Conservation (phyloP, 2,113 vertebrate species). For the Piprites chloris region DNA sequence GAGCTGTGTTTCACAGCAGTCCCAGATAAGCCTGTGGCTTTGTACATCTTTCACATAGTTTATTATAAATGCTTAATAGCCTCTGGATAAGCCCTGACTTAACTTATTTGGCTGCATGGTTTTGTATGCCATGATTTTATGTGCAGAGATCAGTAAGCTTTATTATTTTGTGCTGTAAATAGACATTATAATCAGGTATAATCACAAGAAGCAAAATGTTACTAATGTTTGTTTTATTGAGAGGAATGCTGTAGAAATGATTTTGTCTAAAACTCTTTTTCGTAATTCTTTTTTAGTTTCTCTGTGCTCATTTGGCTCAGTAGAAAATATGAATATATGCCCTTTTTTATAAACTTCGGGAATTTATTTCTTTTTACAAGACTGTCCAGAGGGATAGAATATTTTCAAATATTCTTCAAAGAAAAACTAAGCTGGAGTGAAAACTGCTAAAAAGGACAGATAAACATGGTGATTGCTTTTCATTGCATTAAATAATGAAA, state of each 20-base stretch:
- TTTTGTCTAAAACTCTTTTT: neutral
- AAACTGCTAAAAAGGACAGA: neutral
- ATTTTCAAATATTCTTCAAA: neutral
- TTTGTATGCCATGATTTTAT: neutral
- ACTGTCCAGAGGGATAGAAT: neutral
- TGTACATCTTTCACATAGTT: slow-evolving; percentile 5
- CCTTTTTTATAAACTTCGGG: neutral
- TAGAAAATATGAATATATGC: neutral
- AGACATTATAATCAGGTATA: neutral
- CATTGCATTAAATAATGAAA: neutral
- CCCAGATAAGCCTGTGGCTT: neutral
- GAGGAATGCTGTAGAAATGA: neutral
- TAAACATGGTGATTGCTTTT: neutral
- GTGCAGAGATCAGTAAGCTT: neutral
- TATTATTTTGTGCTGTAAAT: neutral
- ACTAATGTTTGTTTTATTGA: neutral
- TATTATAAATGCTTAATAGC: slow-evolving; percentile 15
- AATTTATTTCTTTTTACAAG: neutral
- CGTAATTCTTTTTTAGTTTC: neutral
- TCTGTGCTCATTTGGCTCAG: neutral
- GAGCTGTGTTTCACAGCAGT: neutral
- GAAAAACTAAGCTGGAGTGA: neutral
- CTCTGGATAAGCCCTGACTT: neutral
- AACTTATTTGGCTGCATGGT: neutral
- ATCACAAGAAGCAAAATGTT: neutral